Conservation (phyloP, 1,140 invertebrate species). For the Tetramorium parvispinum region DNA sequence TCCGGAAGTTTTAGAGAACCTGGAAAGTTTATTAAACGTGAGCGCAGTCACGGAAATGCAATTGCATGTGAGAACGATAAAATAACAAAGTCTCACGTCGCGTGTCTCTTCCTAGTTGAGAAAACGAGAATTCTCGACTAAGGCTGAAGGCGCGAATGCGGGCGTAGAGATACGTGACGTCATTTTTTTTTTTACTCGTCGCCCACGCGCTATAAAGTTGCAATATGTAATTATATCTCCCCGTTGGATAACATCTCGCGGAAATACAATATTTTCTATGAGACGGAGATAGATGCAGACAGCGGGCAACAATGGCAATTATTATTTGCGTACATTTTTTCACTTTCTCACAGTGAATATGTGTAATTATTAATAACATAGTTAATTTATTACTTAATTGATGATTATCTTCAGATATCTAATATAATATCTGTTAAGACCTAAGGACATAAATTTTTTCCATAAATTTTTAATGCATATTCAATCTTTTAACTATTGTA, state of each 20-base stretch:
- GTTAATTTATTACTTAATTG: constrained; percentile 29
- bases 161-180: constrained; percentile 39
- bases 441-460: neutral
- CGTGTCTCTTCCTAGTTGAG: constrained; percentile 15
- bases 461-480: no score
- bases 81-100: neutral
- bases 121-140: constrained; percentile 23
- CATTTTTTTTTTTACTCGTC: constrained; percentile 43
- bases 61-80: constrained; percentile 17
- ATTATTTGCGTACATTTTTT: neutral
- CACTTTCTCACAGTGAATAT: neutral
- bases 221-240: constrained; percentile 48
- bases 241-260: constrained; percentile 46
- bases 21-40: constrained; percentile 8
- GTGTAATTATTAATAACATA: neutral
- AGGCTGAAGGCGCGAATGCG: constrained; percentile 19
- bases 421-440: neutral
- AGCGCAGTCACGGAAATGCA: neutral
- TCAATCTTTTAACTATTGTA: neutral
- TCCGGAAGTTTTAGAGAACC: neutral
- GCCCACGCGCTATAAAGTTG: constrained; percentile 48
- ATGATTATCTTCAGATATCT: no score
- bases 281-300: neutral
- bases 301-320: neutral
- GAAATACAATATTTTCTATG: constrained; percentile 32